These are phyloP conservation scores for Selene dorsalis DNA, from an alignment of 2,797 vertebrate species.

Conservation along the genomic window DNA sequence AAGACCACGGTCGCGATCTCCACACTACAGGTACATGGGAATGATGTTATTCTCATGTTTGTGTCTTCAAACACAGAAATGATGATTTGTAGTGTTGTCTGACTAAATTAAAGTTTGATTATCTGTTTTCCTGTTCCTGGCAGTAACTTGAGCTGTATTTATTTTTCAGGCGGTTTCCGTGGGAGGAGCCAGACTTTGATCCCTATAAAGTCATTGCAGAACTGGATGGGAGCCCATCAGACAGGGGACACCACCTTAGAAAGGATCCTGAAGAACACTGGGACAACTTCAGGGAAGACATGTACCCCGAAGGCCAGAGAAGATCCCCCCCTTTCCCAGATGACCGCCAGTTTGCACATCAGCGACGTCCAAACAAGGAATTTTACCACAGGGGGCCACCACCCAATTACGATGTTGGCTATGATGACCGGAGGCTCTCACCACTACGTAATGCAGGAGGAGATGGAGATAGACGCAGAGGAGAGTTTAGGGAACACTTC, in stretches of 20 bases:
- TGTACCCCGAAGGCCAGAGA: slow-evolving; percentile 59
- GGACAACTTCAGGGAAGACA: slow-evolving; percentile 59
- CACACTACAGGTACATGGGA: slow-evolving; percentile 75
- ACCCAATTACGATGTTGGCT: background rate
- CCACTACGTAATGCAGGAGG: slow-evolving; percentile 28
- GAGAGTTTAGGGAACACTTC: slow-evolving; percentile 53
- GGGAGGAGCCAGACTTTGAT: slow-evolving; percentile 69
- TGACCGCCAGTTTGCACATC: slow-evolving; percentile 23
- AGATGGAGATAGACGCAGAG: slow-evolving; percentile 31
- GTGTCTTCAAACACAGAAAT: background rate
- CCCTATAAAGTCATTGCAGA: slow-evolving; percentile 50
- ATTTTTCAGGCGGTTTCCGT: slow-evolving; percentile 69
- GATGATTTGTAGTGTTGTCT: background rate
- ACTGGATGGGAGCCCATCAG: slow-evolving; percentile 26
- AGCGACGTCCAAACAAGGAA: slow-evolving; percentile 41
- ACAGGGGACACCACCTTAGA: slow-evolving; percentile 36
- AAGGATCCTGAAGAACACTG: slow-evolving; percentile 58
- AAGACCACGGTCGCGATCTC: slow-evolving; percentile 76
- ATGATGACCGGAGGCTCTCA: slow-evolving; percentile 40
- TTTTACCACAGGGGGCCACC: slow-evolving; percentile 36
- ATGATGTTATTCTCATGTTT: background rate
- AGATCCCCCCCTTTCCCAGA: slow-evolving; percentile 50
- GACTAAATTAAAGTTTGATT: background rate
- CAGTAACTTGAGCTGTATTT: background rate
- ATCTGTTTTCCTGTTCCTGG: background rate